A percentile compares a stretch with the other conserved stretches of the same genome.
Conservation (phyloP, 1,140 invertebrate species). For the Pogonomyrmex californicus region DNA sequence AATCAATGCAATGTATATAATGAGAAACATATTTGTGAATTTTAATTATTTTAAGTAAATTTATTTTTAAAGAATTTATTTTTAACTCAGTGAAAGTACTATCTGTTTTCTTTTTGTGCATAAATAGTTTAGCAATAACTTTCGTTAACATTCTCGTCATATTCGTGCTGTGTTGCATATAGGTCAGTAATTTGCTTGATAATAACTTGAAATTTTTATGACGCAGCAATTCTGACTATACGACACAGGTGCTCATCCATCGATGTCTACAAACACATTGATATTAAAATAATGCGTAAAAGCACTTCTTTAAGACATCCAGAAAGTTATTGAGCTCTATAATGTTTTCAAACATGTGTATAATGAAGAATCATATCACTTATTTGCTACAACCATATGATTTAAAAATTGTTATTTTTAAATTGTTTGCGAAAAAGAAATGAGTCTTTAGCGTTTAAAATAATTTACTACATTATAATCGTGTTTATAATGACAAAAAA, state of each 20-base stretch:
- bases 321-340: background rate
- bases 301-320: background rate
- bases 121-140: background rate
- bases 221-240: slow-evolving; percentile 39
- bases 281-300: slow-evolving; percentile 36
- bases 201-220: slow-evolving; percentile 33
- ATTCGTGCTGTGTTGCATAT: background rate
- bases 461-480: too few species aligned
- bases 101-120: background rate
- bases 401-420: too few species aligned
- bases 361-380: too few species aligned
- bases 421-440: too few species aligned
- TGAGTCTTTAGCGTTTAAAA: too few species aligned
- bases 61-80: slow-evolving; percentile 16
- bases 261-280: background rate
- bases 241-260: slow-evolving; percentile 26
- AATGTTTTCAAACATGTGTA: background rate
- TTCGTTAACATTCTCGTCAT: background rate
- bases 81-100: background rate
- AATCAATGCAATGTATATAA: background rate
- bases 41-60: background rate
- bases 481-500: too few species aligned
- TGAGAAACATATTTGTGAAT: background rate
- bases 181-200: slow-evolving; percentile 52
- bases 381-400: too few species aligned